Conservation (phyloP, 2,888 invertebrate genomes). For the Cyclophora albipunctata region DNA sequence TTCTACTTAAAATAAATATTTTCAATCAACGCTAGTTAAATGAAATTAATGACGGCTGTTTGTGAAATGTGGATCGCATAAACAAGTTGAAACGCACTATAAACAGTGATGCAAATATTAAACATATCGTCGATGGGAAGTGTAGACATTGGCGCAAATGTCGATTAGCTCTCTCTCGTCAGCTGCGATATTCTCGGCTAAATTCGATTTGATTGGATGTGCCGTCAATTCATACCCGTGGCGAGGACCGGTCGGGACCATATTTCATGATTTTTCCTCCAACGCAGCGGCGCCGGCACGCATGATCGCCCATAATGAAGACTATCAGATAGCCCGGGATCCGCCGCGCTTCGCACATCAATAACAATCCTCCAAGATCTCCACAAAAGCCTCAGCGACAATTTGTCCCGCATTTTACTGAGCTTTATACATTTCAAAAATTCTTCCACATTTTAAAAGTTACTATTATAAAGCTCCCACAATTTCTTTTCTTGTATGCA, state of each 20-base stretch:
- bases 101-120: not conserved
- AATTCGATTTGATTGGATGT: slow-evolving; percentile 39
- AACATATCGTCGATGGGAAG: not conserved
- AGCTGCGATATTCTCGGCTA: slow-evolving; percentile 30
- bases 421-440: slow-evolving; percentile 34
- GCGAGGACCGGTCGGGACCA: slow-evolving; percentile 34
- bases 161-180: slow-evolving; percentile 31
- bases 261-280: slow-evolving; percentile 54
- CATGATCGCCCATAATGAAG: slow-evolving; percentile 61
- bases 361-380: slow-evolving; percentile 61
- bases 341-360: slow-evolving; percentile 41
- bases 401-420: slow-evolving; percentile 55
- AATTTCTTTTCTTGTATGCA: slow-evolving; percentile 25
- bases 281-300: slow-evolving; percentile 44
- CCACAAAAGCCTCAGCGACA: slow-evolving; percentile 50
- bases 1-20: too few relatives aligned
- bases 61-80: too few relatives aligned
- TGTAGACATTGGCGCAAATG: slow-evolving; percentile 3
- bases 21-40: too few relatives aligned
- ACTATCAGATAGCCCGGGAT: slow-evolving; percentile 44
- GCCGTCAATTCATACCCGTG: slow-evolving; percentile 43
- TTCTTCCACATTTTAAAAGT: slow-evolving; percentile 31
- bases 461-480: slow-evolving; percentile 28
- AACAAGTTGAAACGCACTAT: too few relatives aligned
- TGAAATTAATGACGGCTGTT: too few relatives aligned